These are phyloP conservation scores for Pelagia noctiluca DNA, from an alignment of 30 jellyfish, hydroid and myxozoan species.

Conservation along the genomic window DNA sequence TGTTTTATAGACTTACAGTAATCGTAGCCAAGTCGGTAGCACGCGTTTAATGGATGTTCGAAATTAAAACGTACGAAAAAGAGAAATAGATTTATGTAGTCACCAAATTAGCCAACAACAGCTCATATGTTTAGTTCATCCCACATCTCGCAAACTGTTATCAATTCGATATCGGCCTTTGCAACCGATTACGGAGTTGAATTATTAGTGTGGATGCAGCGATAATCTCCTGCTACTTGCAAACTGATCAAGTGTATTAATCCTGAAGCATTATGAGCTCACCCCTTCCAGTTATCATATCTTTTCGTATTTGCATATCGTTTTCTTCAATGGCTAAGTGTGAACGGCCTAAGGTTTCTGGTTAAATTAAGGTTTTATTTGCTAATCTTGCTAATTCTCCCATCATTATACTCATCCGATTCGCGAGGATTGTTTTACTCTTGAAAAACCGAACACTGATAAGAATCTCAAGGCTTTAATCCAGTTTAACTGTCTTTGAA, in stretches of 20 bases:
- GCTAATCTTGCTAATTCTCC: not conserved
- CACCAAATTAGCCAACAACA: not conserved
- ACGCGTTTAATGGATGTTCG: not conserved
- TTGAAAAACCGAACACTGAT: not conserved
- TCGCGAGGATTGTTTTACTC: not conserved
- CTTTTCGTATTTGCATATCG: slow-evolving; percentile 21
- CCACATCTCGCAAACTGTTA: not conserved
- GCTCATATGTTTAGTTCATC: not conserved
- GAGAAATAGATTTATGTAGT: not conserved
- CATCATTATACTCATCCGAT: not conserved
- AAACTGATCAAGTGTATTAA: not conserved
- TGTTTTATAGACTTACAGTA: no score
- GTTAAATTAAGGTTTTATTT: not conserved
- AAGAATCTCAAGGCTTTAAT: no score
- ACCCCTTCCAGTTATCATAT: slow-evolving; percentile 16
- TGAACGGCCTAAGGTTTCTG: slow-evolving; percentile 1
- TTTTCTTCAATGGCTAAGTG: slow-evolving; percentile 25
- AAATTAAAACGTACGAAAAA: not conserved
- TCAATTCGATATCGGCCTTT: not conserved
- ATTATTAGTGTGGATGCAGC: not conserved
- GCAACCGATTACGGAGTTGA: not conserved
- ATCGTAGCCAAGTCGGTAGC: not conserved
- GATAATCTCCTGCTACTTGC: not conserved
- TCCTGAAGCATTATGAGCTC: slow-evolving; percentile 1
- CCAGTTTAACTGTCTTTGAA: not conserved